A percentile compares a stretch with the other conserved stretches of the same genome.
phyloP scores from a whole-genome alignment of 2,797 vertebrate species.

The Ambastaia sidthimunki region DNA sequence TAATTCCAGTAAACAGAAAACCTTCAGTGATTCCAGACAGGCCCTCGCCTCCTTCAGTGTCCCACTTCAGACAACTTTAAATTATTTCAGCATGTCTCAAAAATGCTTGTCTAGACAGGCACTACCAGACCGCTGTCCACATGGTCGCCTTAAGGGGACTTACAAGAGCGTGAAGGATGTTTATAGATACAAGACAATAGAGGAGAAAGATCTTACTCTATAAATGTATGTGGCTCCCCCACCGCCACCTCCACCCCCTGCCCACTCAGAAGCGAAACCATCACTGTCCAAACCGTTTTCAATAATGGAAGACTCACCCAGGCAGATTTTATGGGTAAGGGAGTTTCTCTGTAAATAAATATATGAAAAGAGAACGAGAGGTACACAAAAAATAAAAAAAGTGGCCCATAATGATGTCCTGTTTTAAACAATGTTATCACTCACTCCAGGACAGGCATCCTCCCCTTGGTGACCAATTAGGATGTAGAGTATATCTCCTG shows the following conservation, averaged over 20 bases:
- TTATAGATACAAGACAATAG: neutral
- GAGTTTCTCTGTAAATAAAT: constrained; percentile 75
- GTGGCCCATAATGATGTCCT: neutral
- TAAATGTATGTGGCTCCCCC: constrained; percentile 89
- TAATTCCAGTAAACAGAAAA: constrained; percentile 22
- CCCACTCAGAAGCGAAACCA: constrained; percentile 74
- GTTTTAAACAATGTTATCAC: constrained; percentile 39
- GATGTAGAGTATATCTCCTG: constrained; percentile 86
- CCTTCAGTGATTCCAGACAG: constrained; percentile 1
- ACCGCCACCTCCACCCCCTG: constrained; percentile 90
- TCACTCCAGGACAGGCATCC: constrained; percentile 90
- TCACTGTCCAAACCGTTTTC: constrained; percentile 78
- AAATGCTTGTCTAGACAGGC: constrained; percentile 42
- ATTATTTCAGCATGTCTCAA: constrained; percentile 52
- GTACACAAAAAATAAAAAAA: neutral
- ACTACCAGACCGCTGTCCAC: constrained; percentile 43
- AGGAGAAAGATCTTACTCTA: constrained; percentile 72
- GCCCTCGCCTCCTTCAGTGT: constrained; percentile 34
- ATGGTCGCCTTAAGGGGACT: constrained; percentile 41
- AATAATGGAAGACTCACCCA: constrained; percentile 85
- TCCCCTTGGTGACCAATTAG: constrained; percentile 91
- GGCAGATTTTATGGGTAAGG: constrained; percentile 85
- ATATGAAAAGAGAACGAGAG: neutral
- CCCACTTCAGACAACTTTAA: constrained; percentile 41
- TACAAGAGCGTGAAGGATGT: neutral